These are phyloP conservation scores for Hyposoter dolosus DNA, from an alignment of 2,888 invertebrate genomes.

Conservation along the genomic window DNA sequence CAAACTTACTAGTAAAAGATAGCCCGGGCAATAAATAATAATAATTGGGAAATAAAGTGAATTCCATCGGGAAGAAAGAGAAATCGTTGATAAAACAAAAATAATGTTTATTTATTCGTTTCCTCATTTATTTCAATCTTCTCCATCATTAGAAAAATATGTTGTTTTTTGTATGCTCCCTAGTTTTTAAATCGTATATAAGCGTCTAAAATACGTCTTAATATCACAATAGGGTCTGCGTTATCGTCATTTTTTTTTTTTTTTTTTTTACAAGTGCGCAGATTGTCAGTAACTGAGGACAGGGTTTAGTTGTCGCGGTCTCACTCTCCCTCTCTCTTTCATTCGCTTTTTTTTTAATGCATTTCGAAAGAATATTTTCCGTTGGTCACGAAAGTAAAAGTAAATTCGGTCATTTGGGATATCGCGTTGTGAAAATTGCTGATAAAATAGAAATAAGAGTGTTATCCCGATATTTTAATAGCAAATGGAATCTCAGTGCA, in stretches of 20 bases:
- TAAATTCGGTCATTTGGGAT: neutral
- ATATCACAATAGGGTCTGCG: slow-evolving; percentile 73
- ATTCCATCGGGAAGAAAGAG: slow-evolving; percentile 74
- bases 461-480: neutral
- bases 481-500: neutral
- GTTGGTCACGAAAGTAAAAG: neutral
- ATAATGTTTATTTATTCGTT: slow-evolving; percentile 62
- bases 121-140: slow-evolving; percentile 68
- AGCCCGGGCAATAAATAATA: slow-evolving; percentile 49
- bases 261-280: slow-evolving; percentile 52
- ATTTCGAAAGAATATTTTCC: neutral
- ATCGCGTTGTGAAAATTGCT: neutral
- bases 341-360: slow-evolving; percentile 19
- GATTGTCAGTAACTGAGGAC: slow-evolving; percentile 29
- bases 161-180: slow-evolving; percentile 52
- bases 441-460: neutral
- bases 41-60: slow-evolving; percentile 64
- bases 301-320: slow-evolving; percentile 56
- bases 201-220: slow-evolving; percentile 65
- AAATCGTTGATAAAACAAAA: slow-evolving; percentile 74
- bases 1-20: slow-evolving; percentile 25
- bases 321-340: slow-evolving; percentile 60
- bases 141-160: slow-evolving; percentile 74
- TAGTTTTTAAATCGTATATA: slow-evolving; percentile 56
- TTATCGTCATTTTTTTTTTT: slow-evolving; percentile 15